These are phyloP conservation scores for Atethmia centrago DNA, from an alignment of 2,888 invertebrate genomes.

Conservation along the genomic window DNA sequence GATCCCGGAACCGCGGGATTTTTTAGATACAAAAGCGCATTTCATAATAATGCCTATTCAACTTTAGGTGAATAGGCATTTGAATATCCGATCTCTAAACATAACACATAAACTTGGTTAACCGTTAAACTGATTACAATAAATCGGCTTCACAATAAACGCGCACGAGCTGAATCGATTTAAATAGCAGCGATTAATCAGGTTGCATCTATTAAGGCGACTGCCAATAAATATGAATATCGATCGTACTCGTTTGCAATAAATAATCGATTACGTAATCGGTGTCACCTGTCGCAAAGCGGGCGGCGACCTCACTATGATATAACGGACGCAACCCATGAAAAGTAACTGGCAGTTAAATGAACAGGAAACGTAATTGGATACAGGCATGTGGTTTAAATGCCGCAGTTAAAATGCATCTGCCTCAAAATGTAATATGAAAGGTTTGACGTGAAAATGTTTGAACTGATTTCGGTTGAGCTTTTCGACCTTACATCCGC, in stretches of 20 bases:
- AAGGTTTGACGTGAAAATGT: constrained; percentile 30
- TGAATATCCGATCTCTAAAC: not conserved
- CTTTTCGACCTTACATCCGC: not conserved
- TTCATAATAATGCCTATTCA: no score
- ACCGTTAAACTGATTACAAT: constrained; percentile 42
- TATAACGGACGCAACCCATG: constrained; percentile 67
- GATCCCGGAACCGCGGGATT: no score
- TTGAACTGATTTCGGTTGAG: constrained; percentile 8
- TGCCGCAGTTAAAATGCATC: constrained; percentile 58
- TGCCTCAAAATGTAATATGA: constrained; percentile 44
- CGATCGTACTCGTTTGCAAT: constrained; percentile 64
- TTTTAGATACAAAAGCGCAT: no score
- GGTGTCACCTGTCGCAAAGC: constrained; percentile 74
- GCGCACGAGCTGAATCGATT: constrained; percentile 57
- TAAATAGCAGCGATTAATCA: constrained; percentile 61
- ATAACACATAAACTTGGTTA: constrained; percentile 13
- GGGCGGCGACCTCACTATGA: constrained; percentile 62
- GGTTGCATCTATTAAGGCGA: constrained; percentile 61
- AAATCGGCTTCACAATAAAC: constrained; percentile 43
- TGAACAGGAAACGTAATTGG: constrained; percentile 70
- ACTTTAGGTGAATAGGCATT: no score
- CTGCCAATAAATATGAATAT: constrained; percentile 62
- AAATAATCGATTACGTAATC: constrained; percentile 74
- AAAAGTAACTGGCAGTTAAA: constrained; percentile 66
- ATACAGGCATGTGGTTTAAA: constrained; percentile 56